A percentile compares a stretch with the other conserved stretches of the same genome.
Conservation (phyloP, 2,113 vertebrate genomes). For the Nyctibius bracteatus region DNA sequence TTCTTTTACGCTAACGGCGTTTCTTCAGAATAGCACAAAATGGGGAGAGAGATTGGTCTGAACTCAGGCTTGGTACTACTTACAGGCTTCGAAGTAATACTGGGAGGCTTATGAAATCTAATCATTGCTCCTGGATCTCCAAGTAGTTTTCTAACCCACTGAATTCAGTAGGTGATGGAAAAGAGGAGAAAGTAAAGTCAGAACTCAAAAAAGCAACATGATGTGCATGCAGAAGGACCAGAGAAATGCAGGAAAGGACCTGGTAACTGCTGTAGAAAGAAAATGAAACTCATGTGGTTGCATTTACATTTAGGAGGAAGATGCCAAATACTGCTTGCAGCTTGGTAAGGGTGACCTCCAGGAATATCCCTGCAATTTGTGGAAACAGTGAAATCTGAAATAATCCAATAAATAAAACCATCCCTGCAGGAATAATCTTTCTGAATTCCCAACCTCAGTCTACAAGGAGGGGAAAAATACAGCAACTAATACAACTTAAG, state of each 20-base stretch:
- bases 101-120: neutral
- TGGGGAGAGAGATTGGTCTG: neutral
- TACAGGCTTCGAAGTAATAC: accelerated
- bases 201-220: neutral
- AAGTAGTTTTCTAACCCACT: neutral
- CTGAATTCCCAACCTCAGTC: neutral
- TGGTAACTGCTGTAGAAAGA: neutral
- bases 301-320: neutral
- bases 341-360: neutral
- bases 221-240: neutral
- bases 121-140: neutral
- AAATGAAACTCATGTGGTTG: neutral
- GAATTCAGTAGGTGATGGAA: neutral
- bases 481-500: neutral
- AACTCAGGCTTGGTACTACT: neutral
- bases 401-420: neutral
- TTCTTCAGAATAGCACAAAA: neutral
- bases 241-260: neutral
- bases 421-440: neutral
- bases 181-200: neutral
- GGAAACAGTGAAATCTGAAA: neutral
- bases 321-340: neutral
- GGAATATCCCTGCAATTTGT: neutral
- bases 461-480: neutral
- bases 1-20: accelerated